A percentile compares a stretch with the other conserved stretches of the same genome.
Conservation (phyloP, 2,113 vertebrate species). For the Hiodon tergisus region DNA sequence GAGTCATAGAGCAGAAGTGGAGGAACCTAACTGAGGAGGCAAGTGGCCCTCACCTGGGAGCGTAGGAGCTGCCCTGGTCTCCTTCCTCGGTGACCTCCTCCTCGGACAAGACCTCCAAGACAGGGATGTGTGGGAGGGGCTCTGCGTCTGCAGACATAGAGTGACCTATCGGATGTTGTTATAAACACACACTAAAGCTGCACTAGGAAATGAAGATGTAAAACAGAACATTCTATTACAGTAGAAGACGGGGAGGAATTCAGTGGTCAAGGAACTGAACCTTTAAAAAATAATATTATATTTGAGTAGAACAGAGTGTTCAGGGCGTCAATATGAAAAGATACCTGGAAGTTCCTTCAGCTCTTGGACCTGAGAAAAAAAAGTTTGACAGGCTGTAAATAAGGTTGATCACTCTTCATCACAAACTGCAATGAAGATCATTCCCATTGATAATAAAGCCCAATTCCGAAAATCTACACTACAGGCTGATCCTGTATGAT, state of each 20-base stretch:
- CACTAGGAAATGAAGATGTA: neutral
- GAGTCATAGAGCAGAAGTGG: neutral
- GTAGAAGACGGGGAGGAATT: neutral
- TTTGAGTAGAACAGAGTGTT: neutral
- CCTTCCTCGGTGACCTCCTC: conserved; percentile 41
- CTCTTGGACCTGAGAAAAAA: conserved; percentile 45
- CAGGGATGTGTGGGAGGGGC: conserved; percentile 61
- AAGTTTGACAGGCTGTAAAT: neutral
- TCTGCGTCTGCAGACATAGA: conserved; percentile 48
- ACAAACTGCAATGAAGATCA: neutral
- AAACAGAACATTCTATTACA: neutral
- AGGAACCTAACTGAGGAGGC: neutral
- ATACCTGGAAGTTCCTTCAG: conserved; percentile 54
- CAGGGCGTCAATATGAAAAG: neutral
- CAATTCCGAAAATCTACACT: no score
- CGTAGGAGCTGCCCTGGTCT: neutral
- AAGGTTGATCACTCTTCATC: neutral
- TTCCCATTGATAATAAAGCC: neutral
- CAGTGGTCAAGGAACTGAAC: neutral
- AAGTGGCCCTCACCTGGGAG: conserved; percentile 48
- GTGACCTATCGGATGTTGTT: neutral
- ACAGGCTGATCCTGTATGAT: no score
- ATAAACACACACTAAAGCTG: neutral
- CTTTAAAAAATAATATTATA: neutral
- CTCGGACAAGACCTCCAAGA: conserved; percentile 62